Evolutionary conservation across 2,888 invertebrate genomes (phyloP), one percentile per base, ranked within the genome.

Genomic region (Hypsopygia costalis): DNA sequence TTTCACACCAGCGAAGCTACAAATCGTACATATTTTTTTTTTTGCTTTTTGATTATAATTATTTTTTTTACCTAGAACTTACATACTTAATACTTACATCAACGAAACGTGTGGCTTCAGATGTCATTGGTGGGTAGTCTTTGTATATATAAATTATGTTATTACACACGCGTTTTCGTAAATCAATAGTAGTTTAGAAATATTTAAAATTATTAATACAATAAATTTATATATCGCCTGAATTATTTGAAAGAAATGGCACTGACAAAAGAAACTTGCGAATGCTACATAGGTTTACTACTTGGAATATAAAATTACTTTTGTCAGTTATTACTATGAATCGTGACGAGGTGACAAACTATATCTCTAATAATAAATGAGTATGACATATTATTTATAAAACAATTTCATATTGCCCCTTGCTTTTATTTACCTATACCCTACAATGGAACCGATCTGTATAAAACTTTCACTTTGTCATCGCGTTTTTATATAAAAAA

Each of bases 91-190:
- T 86, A 86, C 87, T 86, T 85, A 87, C 69, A 77, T 75, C 75
- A 72, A 81, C 68, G 73, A 80, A 75, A 83, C 85, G 82, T 81
- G 86, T 85, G 83, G 81, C 78, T 76, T 80, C 74, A 69, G 81
- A 73, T 83, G 83, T 80, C 72, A 79, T 86, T 85, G 87, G 87
- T 86, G 87, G 87, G 87, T 74, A 81, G 70, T 83, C 74, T 82
- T 79, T 78, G 76, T 79, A 74, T 78, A 64, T 51, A 60, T 55
- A 62, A 69, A n/a, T n/a, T 16, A 16, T 16, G 16, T 16, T 58
- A 67, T 69, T 66, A 81, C 81, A 81, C 82, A 75, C 71, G 70
- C 65, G 65, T 58, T 51, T 46, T 40, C 50, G 25, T 7, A 25
- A 51, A 28, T 41, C 39, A 39, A 44, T 43, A 68, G 64, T 61